Percentiles rank a stretch among this genome's conserved stretches.
Conservation (phyloP, 2,113 vertebrate species). For the Leucopsar rothschildi region DNA sequence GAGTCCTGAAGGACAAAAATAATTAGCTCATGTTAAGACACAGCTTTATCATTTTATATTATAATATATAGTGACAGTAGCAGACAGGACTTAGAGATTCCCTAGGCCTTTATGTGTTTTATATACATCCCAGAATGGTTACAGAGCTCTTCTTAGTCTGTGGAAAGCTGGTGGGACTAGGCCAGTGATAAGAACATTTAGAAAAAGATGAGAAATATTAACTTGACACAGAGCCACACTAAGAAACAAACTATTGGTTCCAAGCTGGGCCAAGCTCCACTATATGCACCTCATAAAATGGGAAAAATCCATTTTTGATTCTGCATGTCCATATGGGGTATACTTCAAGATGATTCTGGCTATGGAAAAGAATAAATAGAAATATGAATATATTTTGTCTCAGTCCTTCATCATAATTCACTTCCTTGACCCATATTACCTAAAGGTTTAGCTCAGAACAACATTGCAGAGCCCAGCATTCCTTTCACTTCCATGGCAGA, state of each 20-base stretch:
- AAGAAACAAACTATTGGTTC: not conserved
- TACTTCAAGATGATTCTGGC: not conserved
- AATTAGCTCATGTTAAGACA: slow-evolving; percentile 58
- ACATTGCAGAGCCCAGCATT: not conserved
- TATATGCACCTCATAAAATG: not conserved
- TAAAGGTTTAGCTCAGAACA: not conserved
- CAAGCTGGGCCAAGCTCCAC: not conserved
- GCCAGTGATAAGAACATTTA: not conserved
- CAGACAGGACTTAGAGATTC: not conserved
- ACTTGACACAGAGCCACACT: not conserved
- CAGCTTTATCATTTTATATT: slow-evolving; percentile 45
- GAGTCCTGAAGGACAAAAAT: slow-evolving; percentile 63
- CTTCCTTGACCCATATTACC: not conserved
- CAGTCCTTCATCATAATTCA: not conserved
- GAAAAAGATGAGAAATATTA: not conserved
- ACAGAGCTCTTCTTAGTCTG: not conserved
- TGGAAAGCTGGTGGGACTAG: not conserved
- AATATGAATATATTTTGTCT: not conserved
- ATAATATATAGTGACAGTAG: slow-evolving; percentile 48
- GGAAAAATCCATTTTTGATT: not conserved
- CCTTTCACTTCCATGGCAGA: not conserved
- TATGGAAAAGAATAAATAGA: not conserved
- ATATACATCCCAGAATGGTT: not conserved
- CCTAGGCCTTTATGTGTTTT: not conserved
- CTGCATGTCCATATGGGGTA: not conserved